phyloP scores from a whole-genome alignment of 2,113 vertebrate species.

The Bufo bufo region DNA sequence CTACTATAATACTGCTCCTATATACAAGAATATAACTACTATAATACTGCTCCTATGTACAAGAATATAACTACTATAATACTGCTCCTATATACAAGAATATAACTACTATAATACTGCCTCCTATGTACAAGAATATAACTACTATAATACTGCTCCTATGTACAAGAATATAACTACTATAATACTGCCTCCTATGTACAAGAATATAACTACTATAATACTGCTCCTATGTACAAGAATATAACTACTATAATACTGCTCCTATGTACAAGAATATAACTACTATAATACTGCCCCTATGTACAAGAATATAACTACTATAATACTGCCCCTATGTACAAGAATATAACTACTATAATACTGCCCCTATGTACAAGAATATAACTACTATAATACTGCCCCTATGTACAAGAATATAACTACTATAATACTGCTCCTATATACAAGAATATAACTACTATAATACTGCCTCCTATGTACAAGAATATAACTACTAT shows the following conservation, averaged over 20 bases:
- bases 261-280: background rate
- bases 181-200: slow-evolving; percentile 11
- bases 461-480: too few relatives aligned
- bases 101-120: slow-evolving; percentile 1
- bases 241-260: slow-evolving; percentile 15
- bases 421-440: background rate
- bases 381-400: slow-evolving; percentile 9
- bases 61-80: background rate
- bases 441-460: background rate
- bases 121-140: slow-evolving; percentile 9
- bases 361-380: background rate
- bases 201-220: slow-evolving; percentile 11
- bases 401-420: slow-evolving; percentile 5
- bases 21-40: slow-evolving; percentile 10
- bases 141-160: slow-evolving; percentile 4
- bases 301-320: slow-evolving; percentile 11
- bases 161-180: slow-evolving; percentile 7
- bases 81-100: background rate
- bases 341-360: slow-evolving; percentile 9
- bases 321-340: slow-evolving; percentile 2
- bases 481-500: too few relatives aligned
- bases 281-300: background rate
- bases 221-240: slow-evolving; percentile 1
- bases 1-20: background rate
- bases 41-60: background rate